Conservation (phyloP, 2,888 invertebrate genomes). For the Pocota personata region DNA sequence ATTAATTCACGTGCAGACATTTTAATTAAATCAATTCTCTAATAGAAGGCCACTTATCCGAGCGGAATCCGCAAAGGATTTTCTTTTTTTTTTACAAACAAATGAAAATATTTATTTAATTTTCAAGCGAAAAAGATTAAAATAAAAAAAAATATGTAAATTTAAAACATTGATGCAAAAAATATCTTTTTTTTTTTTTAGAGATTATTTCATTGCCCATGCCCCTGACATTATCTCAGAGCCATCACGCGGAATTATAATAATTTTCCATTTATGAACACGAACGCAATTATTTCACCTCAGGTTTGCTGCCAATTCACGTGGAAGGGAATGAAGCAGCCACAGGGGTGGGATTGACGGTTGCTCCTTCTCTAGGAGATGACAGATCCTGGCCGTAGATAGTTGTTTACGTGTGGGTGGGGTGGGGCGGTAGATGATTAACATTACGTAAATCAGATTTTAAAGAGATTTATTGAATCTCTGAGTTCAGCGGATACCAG, state of each 20-base stretch:
- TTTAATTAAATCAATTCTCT: constrained; percentile 71
- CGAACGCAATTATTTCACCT: constrained; percentile 71
- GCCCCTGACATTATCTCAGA: constrained; percentile 61
- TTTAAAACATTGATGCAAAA: constrained; percentile 19
- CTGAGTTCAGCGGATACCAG: constrained; percentile 10
- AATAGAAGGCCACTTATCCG: constrained; percentile 59
- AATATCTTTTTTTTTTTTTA: constrained; percentile 15
- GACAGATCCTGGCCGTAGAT: constrained; percentile 41
- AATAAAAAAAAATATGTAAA: constrained; percentile 35
- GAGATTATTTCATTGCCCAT: constrained; percentile 44
- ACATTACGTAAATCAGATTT: constrained; percentile 71
- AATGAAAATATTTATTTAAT: constrained; percentile 50
- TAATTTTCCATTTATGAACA: constrained; percentile 70
- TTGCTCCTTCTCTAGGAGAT: not conserved
- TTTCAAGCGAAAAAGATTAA: constrained; percentile 14
- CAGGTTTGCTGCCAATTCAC: constrained; percentile 64
- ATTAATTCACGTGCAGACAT: constrained; percentile 60
- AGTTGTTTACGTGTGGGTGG: not conserved
- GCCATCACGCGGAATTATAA: constrained; percentile 63
- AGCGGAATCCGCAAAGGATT: constrained; percentile 3
- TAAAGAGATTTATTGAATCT: constrained; percentile 71
- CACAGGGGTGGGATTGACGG: not conserved
- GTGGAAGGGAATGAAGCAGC: constrained; percentile 47
- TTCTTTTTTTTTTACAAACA: not conserved
- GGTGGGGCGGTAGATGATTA: constrained; percentile 45